Evolutionary conservation across 2,797 vertebrate genomes (phyloP), one percentile per base, ranked within the genome.

Genomic region (Fringilla coelebs): DNA sequence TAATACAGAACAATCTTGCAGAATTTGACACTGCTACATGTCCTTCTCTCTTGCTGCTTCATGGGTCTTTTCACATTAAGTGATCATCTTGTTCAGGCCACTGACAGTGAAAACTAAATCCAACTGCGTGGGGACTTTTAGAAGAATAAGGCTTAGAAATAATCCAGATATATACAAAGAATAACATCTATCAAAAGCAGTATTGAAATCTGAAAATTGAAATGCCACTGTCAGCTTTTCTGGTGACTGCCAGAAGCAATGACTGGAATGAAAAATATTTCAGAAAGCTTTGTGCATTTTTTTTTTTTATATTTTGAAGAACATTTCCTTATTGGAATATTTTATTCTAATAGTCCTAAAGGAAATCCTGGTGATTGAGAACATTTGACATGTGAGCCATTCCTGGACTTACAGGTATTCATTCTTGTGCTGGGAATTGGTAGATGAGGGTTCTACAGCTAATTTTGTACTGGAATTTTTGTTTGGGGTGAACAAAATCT

Each of bases 41-140:
- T 95, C 74, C 62, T 90, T 94, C 78, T 95, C 62, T 91, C 63
- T n/a, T 52, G 61, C 36, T 89, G 49, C 88, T 93, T 89, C 88
- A 73, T 54, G 74, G 31, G 46, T 96, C 85, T 85, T 89, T 95
- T 96, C 89, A 54, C 66, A 85, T 83, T 80, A 77, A 89, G 66
- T 62, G 73, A 91, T 96, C 85, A 28, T 72, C 83, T 90, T 94
- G 82, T 94, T 94, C 77, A 9, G 94, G 83, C 81, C 61, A 57
- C 62, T 96, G 96, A 93, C 78, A 94, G 60, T 93, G 71, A 97
- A 96, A 96, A 96, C 88, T 93, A 94, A 66, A 96, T 95, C 91
- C 92, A 95, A 36, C 80, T 82, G 95, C 82, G 48, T n/a, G 9
- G 43, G 85, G 71, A 83, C 91, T 88, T 94, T 90, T 77, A 76